Conservation (phyloP, 1,140 invertebrate genomes). For the Drosophila virilis region DNA sequence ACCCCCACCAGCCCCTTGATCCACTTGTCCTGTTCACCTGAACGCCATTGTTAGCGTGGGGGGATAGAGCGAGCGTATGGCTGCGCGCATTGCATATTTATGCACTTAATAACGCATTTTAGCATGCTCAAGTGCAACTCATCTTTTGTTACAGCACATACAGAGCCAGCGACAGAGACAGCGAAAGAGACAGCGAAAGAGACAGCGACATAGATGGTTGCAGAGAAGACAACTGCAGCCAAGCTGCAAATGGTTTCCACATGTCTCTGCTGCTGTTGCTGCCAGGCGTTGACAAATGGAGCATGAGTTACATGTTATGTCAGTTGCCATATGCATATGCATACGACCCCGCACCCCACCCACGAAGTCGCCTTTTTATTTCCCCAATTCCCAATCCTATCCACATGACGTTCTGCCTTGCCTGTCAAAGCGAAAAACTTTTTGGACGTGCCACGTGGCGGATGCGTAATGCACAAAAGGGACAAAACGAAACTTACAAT, state of each 20-base stretch:
- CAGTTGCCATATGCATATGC: slow-evolving; percentile 60
- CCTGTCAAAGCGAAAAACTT: slow-evolving; percentile 40
- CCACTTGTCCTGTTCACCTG: slow-evolving; percentile 59
- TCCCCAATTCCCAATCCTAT: slow-evolving; percentile 36
- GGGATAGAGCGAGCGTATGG: slow-evolving; percentile 12
- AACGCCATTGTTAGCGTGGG: slow-evolving; percentile 51
- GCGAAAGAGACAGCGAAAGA: not conserved
- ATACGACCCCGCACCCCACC: slow-evolving; percentile 8
- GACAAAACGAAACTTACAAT: slow-evolving; percentile 6
- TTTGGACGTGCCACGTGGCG: slow-evolving; percentile 36
- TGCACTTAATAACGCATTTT: slow-evolving; percentile 83
- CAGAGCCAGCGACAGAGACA: not conserved
- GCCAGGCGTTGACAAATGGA: slow-evolving; percentile 67
- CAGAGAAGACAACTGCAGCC: slow-evolving; percentile 2
- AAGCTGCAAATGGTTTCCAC: slow-evolving; percentile 56
- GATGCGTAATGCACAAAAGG: slow-evolving; percentile 41
- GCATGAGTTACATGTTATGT: slow-evolving; percentile 59
- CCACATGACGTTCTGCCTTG: slow-evolving; percentile 34
- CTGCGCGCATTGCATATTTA: slow-evolving; percentile 76
- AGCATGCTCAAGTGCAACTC: slow-evolving; percentile 81
- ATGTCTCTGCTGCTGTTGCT: slow-evolving; percentile 30
- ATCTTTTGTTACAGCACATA: slow-evolving; percentile 73
- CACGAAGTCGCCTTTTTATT: not conserved
- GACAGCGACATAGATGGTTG: not conserved
- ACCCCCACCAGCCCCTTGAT: not conserved